Percentiles rank a stretch among this genome's conserved stretches.
Evolutionary conservation across 2,797 vertebrate species (phyloP).

Genomic region (Acrossocheilus wenchowensis): DNA sequence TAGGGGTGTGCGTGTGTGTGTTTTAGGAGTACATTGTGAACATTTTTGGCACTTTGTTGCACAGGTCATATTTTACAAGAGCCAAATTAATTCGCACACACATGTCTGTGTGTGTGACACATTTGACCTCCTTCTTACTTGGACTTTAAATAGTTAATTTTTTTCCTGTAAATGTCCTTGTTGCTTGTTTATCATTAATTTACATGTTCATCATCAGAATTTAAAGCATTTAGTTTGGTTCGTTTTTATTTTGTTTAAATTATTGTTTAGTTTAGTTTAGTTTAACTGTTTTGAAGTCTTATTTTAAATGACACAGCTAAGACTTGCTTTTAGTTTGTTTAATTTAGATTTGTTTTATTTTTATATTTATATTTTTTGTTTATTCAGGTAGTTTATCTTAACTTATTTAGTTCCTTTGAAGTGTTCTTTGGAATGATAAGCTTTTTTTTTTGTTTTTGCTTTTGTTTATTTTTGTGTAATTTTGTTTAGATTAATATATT

Average conservation of each 20-base stretch:
- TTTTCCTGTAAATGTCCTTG: background rate
- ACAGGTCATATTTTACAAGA: constrained; percentile 44
- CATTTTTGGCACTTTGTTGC: constrained; percentile 1
- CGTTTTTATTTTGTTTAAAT: background rate
- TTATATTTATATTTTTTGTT: no score
- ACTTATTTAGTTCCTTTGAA: background rate
- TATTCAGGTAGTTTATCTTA: background rate
- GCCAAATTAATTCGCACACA: background rate
- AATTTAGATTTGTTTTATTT: background rate
- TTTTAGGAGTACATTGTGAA: constrained; percentile 3
- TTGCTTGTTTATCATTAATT: background rate
- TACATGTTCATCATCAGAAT: background rate
- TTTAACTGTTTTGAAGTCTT: background rate
- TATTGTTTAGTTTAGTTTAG: background rate
- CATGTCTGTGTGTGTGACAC: background rate
- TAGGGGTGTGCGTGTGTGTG: background rate
- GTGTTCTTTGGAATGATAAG: background rate
- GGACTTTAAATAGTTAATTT: background rate
- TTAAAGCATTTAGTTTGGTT: background rate
- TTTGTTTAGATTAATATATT: background rate
- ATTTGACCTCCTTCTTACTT: background rate
- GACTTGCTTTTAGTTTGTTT: background rate
- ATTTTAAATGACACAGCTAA: background rate
- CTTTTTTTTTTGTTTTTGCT: background rate
- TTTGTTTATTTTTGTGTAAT: background rate